Evolutionary conservation across 2,888 invertebrate species (phyloP).

Genomic region (Uropetala carovei): DNA sequence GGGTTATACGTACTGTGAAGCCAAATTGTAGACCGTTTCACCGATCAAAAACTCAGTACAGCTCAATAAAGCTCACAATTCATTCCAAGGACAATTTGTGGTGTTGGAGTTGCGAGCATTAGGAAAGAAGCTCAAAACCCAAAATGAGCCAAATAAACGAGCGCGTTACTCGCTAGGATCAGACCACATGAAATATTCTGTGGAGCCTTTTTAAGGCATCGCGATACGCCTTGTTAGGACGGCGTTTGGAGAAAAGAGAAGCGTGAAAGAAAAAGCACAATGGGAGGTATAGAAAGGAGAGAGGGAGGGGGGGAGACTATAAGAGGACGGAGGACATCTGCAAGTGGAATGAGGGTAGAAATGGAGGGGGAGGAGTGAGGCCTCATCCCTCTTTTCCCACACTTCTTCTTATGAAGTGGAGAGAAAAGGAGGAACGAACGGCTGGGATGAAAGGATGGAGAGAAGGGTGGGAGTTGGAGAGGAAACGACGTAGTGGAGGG

Average conservation of each 20-base stretch:
- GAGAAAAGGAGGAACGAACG: neutral
- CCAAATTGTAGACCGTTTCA: too few species aligned
- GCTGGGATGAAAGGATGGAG: neutral
- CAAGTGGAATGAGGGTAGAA: neutral
- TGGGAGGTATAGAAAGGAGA: neutral
- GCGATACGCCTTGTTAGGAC: neutral
- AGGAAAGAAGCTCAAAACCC: neutral
- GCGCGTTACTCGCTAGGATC: neutral
- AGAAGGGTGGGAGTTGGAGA: neutral
- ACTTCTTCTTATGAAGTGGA: neutral
- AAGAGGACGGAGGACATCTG: too few species aligned
- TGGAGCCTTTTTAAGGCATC: neutral
- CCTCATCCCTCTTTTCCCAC: too few species aligned
- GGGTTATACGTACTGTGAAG: too few species aligned
- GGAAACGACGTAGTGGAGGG: neutral
- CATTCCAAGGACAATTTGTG: too few species aligned
- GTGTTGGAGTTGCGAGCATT: too few species aligned
- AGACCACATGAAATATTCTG: neutral
- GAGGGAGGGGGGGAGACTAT: too few species aligned
- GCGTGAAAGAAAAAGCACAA: neutral
- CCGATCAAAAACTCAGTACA: too few species aligned
- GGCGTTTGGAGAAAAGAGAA: neutral
- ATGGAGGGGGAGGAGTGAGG: neutral
- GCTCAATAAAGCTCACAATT: too few species aligned
- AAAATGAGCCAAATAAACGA: conserved; percentile 5